Conservation (phyloP, 2,797 vertebrate genomes). For the Tadarida brasiliensis region DNA sequence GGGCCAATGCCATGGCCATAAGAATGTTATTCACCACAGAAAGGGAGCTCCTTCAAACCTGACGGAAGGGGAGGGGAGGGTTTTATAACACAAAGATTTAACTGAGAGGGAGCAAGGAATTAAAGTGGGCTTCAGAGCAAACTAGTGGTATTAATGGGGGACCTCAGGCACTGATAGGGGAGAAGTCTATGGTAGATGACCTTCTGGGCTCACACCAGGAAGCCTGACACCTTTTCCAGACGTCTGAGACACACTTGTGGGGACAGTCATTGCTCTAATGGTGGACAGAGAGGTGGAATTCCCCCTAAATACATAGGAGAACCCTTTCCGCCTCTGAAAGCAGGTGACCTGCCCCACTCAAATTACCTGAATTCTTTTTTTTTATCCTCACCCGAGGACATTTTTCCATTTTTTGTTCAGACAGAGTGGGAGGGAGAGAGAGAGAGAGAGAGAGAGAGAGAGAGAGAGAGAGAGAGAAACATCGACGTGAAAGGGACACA, state of each 20-base stretch:
- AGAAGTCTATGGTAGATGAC: background rate
- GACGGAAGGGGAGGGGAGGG: background rate
- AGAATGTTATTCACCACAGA: background rate
- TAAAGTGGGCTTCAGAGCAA: background rate
- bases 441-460: too few species aligned
- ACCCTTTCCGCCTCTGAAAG: background rate
- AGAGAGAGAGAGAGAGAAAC: too few species aligned
- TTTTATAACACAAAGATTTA: constrained; percentile 11
- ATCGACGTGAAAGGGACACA: too few species aligned
- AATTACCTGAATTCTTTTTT: constrained; percentile 43
- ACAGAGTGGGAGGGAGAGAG: too few species aligned
- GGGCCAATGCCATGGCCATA: background rate
- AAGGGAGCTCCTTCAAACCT: constrained; percentile 2
- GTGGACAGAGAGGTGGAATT: background rate
- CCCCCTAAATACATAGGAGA: background rate
- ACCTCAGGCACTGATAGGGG: background rate
- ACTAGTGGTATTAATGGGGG: background rate
- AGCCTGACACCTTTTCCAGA: background rate
- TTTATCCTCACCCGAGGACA: too few species aligned
- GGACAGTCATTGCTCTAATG: background rate
- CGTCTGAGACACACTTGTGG: background rate
- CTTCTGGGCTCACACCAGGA: background rate
- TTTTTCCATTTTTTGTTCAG: too few species aligned
- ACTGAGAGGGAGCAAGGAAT: background rate
- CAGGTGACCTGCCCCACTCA: background rate